phyloP scores from a whole-genome alignment of 2,113 vertebrate species.

The Crypturellus undulatus region DNA sequence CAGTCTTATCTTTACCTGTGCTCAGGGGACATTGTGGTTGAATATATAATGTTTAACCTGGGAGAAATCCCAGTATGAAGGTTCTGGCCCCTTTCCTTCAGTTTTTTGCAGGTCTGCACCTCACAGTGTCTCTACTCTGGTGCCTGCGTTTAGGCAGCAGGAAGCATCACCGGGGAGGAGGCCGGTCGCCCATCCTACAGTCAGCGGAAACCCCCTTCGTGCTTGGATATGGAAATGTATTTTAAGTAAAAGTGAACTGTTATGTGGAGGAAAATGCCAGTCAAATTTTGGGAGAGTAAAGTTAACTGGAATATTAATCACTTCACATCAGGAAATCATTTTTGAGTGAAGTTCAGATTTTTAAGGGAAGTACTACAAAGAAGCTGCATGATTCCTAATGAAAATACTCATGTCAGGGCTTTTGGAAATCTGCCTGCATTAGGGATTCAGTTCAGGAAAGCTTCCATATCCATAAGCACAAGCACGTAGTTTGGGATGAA shows the following conservation, averaged over 20 bases:
- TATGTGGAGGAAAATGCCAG: slow-evolving; percentile 17
- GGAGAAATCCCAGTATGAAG: not conserved
- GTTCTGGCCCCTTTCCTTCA: not conserved
- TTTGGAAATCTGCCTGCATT: not conserved
- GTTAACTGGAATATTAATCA: slow-evolving; percentile 24
- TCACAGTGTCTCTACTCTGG: not conserved
- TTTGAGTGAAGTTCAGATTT: rapidly evolving
- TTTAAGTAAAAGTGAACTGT: not conserved
- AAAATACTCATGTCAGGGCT: rapidly evolving
- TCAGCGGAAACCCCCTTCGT: not conserved
- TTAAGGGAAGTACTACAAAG: not conserved
- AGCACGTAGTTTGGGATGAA: not conserved
- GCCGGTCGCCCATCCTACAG: not conserved
- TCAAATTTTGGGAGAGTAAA: not conserved
- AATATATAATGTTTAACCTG: not conserved
- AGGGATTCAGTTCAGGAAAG: not conserved
- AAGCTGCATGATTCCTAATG: not conserved
- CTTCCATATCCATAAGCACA: not conserved
- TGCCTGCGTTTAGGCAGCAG: not conserved
- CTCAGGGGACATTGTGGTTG: not conserved
- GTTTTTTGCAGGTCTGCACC: not conserved
- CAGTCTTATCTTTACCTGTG: not conserved
- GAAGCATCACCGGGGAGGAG: not conserved
- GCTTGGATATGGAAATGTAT: not conserved
- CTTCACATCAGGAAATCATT: not conserved